Conservation (phyloP, 2,797 vertebrate genomes). For the Kryptolebias ocellatus region DNA sequence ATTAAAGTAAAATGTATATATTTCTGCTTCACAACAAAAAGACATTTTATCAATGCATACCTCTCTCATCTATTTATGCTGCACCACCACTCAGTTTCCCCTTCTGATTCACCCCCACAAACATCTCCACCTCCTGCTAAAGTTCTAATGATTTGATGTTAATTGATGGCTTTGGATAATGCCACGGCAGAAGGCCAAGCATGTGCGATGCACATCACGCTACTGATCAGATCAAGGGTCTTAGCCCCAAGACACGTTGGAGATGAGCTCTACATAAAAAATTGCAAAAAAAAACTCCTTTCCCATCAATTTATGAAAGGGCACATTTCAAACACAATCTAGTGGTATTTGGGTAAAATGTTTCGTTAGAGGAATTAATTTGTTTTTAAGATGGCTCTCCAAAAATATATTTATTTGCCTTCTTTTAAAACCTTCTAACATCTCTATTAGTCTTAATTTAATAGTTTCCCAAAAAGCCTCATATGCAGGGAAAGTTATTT, state of each 20-base stretch:
- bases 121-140: slow-evolving; percentile 33
- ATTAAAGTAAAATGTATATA: no score
- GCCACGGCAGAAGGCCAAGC: slow-evolving; percentile 53
- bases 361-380: slow-evolving; percentile 31
- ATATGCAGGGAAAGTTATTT: neutral
- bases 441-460: slow-evolving; percentile 22
- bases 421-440: slow-evolving; percentile 21
- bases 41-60: slow-evolving; percentile 16
- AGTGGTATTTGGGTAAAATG: slow-evolving; percentile 39
- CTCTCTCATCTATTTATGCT: slow-evolving; percentile 20
- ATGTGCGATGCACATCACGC: slow-evolving; percentile 50
- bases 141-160: slow-evolving; percentile 49
- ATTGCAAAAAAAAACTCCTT: slow-evolving; percentile 53
- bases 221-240: slow-evolving; percentile 49
- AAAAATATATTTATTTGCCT: slow-evolving; percentile 1
- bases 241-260: slow-evolving; percentile 49
- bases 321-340: slow-evolving; percentile 51
- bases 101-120: slow-evolving; percentile 41
- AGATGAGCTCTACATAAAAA: slow-evolving; percentile 55
- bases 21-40: neutral
- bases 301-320: slow-evolving; percentile 71
- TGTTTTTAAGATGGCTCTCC: slow-evolving; percentile 19
- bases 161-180: slow-evolving; percentile 68
- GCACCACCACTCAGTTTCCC: slow-evolving; percentile 28
- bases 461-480: slow-evolving; percentile 4